Evolutionary conservation across 2,888 invertebrate genomes (phyloP), one percentile per base, ranked within the genome.

Genomic region (Lapara coniferarum): DNA sequence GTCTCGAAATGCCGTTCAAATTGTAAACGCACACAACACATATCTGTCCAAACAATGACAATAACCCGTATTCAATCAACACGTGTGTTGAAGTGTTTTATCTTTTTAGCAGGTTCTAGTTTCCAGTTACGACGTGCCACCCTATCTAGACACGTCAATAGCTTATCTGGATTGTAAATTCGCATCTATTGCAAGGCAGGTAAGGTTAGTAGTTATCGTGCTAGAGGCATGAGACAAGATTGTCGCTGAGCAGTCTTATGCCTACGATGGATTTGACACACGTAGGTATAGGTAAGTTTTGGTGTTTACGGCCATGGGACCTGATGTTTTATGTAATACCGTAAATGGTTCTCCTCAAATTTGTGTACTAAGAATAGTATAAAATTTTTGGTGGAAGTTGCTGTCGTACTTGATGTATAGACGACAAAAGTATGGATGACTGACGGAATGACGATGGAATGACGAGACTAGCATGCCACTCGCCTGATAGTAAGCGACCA

Each of bases 91-190:
- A 78, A 85, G 77, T 86, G 80, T 89, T 86, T 86, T 87, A 89
- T 89, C 88, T 89, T 84, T 85, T 89, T 89, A 89, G 87, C 87
- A 70, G 71, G 72, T 83, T 82, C 82, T 76, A 80, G 78, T 84
- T 81, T 78, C 72, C 70, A 76, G 77, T 75, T 76, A 72, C 75
- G 69, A 56, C 37, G 58, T 68, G 67, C 58, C 49, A 71, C 73
- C 55, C 49, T 73, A 46, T 52, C 37, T 53, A 19, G 37, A 59
- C 66, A 71, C 63, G 49, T 63, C 63, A 16, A 49, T 13, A 25
- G 19, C 13, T 8, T 14, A 1, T 63, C 2, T 2, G 3, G 12
- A 25, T 19, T 19, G 46, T 7, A 63, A 19, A 19, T 19, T 63
- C 0, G 13, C 49, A 13, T 63, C 49, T 49, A 19, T 63, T 19